A percentile compares a stretch with the other conserved stretches of the same genome.
These are phyloP conservation scores for Poeciliopsis turrubarensis DNA, from an alignment of 2,113 vertebrate species.

Conservation along the genomic window DNA sequence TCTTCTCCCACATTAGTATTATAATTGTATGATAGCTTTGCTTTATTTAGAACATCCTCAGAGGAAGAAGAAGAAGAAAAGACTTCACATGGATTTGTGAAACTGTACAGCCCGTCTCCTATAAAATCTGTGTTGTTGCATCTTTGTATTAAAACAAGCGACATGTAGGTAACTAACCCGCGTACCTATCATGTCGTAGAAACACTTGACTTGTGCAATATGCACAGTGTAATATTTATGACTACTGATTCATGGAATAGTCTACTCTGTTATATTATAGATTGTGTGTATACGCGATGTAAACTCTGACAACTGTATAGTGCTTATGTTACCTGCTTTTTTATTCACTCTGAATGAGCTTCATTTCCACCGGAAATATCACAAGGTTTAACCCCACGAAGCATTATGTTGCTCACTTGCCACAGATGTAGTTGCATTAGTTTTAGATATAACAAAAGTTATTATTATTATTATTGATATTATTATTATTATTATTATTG, in stretches of 20 bases:
- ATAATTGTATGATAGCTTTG: conserved; percentile 77
- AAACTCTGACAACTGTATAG: conserved; percentile 72
- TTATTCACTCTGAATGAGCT: conserved; percentile 64
- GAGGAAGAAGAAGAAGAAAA: conserved; percentile 54
- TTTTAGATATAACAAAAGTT: conserved; percentile 54
- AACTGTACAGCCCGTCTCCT: conserved; percentile 77
- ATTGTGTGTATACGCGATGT: conserved; percentile 75
- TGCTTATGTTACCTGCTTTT: conserved; percentile 74
- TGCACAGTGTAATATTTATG: conserved; percentile 77
- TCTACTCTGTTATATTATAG: conserved; percentile 74
- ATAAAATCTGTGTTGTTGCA: conserved; percentile 74
- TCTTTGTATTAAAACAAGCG: conserved; percentile 76
- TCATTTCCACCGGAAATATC: conserved; percentile 31
- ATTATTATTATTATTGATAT: not conserved
- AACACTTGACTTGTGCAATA: conserved; percentile 73
- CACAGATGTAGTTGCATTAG: conserved; percentile 51
- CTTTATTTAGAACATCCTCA: conserved; percentile 67
- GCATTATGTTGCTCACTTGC: conserved; percentile 45
- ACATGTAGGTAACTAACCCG: conserved; percentile 62
- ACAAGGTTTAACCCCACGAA: conserved; percentile 37
- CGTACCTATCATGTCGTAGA: conserved; percentile 61
- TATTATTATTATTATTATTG: too few relatives aligned
- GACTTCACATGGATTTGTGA: conserved; percentile 68
- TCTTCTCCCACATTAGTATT: conserved; percentile 76
- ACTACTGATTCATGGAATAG: conserved; percentile 76